Evolutionary conservation across 2,888 invertebrate genomes (phyloP).

Genomic region (Mayetiola destructor): DNA sequence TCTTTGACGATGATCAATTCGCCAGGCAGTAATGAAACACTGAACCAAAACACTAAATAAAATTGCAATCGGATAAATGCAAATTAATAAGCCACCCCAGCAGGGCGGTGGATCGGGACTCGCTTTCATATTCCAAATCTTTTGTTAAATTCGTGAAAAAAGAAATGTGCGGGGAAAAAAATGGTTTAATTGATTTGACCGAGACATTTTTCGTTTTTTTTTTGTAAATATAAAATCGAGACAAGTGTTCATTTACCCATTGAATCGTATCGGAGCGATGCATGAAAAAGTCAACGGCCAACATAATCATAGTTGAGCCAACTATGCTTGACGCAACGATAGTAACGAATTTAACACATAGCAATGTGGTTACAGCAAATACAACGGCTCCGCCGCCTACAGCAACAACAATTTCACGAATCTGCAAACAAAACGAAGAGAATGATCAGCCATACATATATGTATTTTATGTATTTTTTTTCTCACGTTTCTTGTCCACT

Average conservation of each 20-base stretch:
- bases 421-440: slow-evolving; percentile 22
- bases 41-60: slow-evolving; percentile 34
- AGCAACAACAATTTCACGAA: slow-evolving; percentile 34
- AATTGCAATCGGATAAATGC: slow-evolving; percentile 32
- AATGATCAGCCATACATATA: background rate
- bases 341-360: slow-evolving; percentile 34
- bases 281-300: slow-evolving; percentile 34
- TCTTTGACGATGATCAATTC: slow-evolving; percentile 32
- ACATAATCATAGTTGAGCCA: slow-evolving; percentile 34
- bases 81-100: slow-evolving; percentile 33
- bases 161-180: background rate
- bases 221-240: background rate
- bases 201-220: background rate
- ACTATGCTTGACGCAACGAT: slow-evolving; percentile 34
- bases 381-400: slow-evolving; percentile 34
- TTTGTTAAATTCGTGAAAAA: slow-evolving; percentile 13
- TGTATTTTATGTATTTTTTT: background rate
- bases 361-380: slow-evolving; percentile 33
- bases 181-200: background rate
- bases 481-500: background rate
- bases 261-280: slow-evolving; percentile 32
- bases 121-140: slow-evolving; percentile 30
- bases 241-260: slow-evolving; percentile 26
- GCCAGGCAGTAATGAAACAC: slow-evolving; percentile 36
- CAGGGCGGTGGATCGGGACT: slow-evolving; percentile 34